These are phyloP conservation scores for Heteromyza rotundicornis DNA, from an alignment of 2,888 invertebrate species.

Conservation along the genomic window DNA sequence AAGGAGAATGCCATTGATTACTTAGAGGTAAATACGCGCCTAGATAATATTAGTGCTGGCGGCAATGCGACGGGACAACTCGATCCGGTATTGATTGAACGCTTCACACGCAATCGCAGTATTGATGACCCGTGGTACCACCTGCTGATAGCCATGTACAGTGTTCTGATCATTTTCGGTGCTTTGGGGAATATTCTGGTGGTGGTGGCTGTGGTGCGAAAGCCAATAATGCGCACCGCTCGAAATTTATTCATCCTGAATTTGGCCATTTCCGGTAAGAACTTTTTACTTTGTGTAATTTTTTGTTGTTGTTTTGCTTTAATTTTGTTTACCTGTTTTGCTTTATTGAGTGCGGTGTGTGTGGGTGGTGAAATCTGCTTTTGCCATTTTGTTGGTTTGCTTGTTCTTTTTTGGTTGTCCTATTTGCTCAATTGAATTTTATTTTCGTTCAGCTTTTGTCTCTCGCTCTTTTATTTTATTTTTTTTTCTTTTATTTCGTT, in stretches of 20 bases:
- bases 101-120: constrained; percentile 73
- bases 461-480: neutral
- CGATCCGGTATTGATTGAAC: constrained; percentile 60
- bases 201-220: constrained; percentile 78
- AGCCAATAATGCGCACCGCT: constrained; percentile 88
- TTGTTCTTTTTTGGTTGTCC: neutral
- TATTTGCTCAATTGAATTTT: constrained; percentile 8
- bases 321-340: neutral
- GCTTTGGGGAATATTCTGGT: constrained; percentile 86
- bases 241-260: constrained; percentile 94
- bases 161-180: constrained; percentile 79
- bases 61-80: constrained; percentile 26
- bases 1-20: constrained; percentile 32
- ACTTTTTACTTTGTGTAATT: constrained; percentile 4
- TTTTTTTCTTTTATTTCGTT: constrained; percentile 3
- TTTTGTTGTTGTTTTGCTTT: constrained; percentile 4
- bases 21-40: constrained; percentile 27
- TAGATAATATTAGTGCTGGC: neutral
- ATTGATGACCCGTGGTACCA: constrained; percentile 75
- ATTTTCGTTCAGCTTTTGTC: too few relatives aligned
- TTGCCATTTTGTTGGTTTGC: too few relatives aligned
- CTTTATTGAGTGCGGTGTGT: neutral
- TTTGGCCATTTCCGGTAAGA: constrained; percentile 74
- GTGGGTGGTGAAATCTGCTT: neutral
- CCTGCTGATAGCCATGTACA: constrained; percentile 73